Base-by-base conservation (phyloP, 2,113 vertebrate species). In the Phylloscopus trochiloides region DNA sequence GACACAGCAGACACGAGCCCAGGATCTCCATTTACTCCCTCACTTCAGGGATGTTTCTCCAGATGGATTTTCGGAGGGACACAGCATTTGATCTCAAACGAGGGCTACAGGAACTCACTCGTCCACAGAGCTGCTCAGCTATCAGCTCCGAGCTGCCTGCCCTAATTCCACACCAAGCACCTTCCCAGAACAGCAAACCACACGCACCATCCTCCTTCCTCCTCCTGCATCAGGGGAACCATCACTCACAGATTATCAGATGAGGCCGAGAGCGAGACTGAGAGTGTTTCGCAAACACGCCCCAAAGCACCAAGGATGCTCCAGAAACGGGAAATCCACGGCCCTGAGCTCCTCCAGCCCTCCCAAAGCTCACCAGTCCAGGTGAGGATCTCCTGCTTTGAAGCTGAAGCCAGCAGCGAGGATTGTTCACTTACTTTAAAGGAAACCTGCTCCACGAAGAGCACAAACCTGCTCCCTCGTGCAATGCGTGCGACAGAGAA, bases 401-500 rank as follows among this genome's bases (percentile, higher is more conserved):
- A n/a, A 58, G 61, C 1, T 24, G 38, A 45, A 57, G 9, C 17
- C 16, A 38, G 68, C 51, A 77, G 42, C 0, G 31, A 65, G n/a
- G 52, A 65, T 76, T 63, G 45, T 7, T 73, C 9, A 21, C 20
- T 62, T 66, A 22, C 47, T 86, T 76, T 32, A 32, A 78, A 70
- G 51, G 58, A 50, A 88, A 88, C 18, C 50, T 62, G 58, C 55
- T 58, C 55, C 82, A 24, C 19, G 1, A 76, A 86, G 26, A 62
- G 40, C 40, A 40, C 40, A 40, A 40, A 40, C 40, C 40, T 40
- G 40, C 57, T 66, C 47, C 70, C 19, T 1, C 8, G 1, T 31
- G 21, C 3, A 5, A 43, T 0, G 2, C 0, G 0, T 1, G 3
- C 0, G 2, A 34, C 25, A 43, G 28, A 75, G 36, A 8, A 68